phyloP scores from a whole-genome alignment of 2,888 invertebrate genomes.

The Trichacis sp. region DNA sequence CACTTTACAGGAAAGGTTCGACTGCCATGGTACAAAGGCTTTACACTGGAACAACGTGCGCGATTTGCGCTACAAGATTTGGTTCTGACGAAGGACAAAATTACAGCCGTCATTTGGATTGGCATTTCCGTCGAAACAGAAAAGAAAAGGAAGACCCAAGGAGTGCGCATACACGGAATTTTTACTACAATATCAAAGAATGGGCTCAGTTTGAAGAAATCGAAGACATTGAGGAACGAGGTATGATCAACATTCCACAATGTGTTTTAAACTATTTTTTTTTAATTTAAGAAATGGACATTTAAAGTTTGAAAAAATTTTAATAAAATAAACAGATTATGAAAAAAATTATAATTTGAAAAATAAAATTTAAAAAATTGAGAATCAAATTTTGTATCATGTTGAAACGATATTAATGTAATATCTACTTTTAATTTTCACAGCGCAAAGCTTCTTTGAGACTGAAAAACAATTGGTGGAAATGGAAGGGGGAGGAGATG shows the following conservation, averaged over 20 bases:
- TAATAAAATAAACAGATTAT: no score
- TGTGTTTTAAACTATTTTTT: no score
- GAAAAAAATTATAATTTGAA: no score
- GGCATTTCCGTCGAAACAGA: slow-evolving; percentile 97
- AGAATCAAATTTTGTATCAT: no score
- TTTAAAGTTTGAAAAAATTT: no score
- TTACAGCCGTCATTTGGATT: slow-evolving; percentile 96
- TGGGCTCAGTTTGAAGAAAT: slow-evolving; percentile 96
- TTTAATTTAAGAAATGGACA: no score
- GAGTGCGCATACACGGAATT: slow-evolving; percentile 85
- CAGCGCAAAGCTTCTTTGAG: slow-evolving; percentile 91
- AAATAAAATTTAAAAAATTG: no score
- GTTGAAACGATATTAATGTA: no score
- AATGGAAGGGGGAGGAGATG: slow-evolving; percentile 71
- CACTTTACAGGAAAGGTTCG: slow-evolving; percentile 76
- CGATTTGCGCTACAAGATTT: slow-evolving; percentile 95
- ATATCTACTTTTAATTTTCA: slow-evolving; percentile 3
- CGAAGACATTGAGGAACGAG: slow-evolving; percentile 90
- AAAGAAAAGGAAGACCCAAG: slow-evolving; percentile 87
- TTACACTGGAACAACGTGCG: slow-evolving; percentile 95
- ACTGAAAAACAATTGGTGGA: slow-evolving; percentile 75
- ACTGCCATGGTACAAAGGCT: slow-evolving; percentile 76
- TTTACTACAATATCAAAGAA: slow-evolving; percentile 91
- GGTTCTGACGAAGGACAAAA: slow-evolving; percentile 88
- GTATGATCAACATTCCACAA: no score